phyloP scores from a whole-genome alignment of 2,888 invertebrate species.

The Acleris laterana region DNA sequence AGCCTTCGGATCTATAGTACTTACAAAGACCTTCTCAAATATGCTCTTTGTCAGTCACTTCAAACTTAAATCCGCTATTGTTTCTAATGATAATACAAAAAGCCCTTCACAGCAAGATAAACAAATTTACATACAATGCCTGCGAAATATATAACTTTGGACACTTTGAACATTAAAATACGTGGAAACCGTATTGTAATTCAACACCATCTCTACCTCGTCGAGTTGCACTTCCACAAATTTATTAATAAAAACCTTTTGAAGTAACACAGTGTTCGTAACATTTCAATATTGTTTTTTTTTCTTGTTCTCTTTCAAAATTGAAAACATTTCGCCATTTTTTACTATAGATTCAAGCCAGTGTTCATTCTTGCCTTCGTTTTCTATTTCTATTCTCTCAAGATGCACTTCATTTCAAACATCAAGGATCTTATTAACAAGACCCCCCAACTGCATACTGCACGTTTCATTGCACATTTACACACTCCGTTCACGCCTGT shows the following conservation, averaged over 20 bases:
- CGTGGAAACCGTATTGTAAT: conserved; percentile 28
- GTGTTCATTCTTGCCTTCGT: not conserved
- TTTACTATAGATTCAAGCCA: not conserved
- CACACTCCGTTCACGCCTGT: conserved; percentile 56
- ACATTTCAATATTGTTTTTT: not conserved
- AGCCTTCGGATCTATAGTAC: no score
- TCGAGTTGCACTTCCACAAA: conserved; percentile 27
- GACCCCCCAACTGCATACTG: conserved; percentile 39
- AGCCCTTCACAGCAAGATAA: conserved; percentile 6
- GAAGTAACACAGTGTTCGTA: conserved; percentile 1
- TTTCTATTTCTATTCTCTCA: not conserved
- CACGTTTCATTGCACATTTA: conserved; percentile 58
- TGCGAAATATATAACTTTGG: conserved; percentile 10
- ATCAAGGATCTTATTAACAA: conserved; percentile 14
- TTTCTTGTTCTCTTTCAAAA: no score
- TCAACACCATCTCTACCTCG: conserved; percentile 21
- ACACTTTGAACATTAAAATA: conserved; percentile 28
- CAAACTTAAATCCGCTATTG: not conserved
- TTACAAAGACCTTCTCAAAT: not conserved
- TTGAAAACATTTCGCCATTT: no score
- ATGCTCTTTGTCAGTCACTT: not conserved
- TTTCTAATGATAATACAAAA: not conserved
- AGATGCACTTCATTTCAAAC: not conserved
- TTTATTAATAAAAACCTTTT: conserved; percentile 14
- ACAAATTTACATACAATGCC: conserved; percentile 1